phyloP scores from a whole-genome alignment of 2,888 invertebrate genomes.

The Drosophila testacea region DNA sequence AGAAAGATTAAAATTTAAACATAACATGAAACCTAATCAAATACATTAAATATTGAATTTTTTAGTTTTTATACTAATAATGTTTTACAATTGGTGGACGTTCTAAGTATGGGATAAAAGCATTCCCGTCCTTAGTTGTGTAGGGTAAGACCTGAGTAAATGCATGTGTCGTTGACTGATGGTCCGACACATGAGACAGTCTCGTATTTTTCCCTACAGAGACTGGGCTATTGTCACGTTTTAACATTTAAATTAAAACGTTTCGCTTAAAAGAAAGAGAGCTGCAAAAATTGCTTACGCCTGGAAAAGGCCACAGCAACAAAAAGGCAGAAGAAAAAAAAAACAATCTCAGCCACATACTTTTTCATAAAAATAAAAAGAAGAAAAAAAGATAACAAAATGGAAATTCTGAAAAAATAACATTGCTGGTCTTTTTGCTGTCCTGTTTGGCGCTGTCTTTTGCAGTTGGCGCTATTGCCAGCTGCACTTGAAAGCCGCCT shows the following conservation, averaged over 20 bases:
- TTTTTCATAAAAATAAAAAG: constrained; percentile 43
- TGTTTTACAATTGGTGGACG: not conserved
- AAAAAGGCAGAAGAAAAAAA: not conserved
- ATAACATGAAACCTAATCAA: too few relatives aligned
- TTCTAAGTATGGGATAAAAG: not conserved
- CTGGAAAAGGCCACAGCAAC: constrained; percentile 38
- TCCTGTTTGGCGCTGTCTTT: constrained; percentile 68
- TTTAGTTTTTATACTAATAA: too few relatives aligned
- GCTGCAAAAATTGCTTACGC: constrained; percentile 65
- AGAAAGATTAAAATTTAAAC: not conserved
- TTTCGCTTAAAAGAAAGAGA: constrained; percentile 70
- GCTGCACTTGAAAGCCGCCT: constrained; percentile 76
- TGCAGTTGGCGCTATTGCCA: constrained; percentile 64
- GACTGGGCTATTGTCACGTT: constrained; percentile 72
- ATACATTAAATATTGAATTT: not conserved
- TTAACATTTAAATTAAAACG: constrained; percentile 81
- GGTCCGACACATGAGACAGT: constrained; percentile 51
- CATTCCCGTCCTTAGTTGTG: not conserved
- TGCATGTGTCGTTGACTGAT: constrained; percentile 62
- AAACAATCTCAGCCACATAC: constrained; percentile 67
- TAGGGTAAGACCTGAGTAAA: constrained; percentile 18
- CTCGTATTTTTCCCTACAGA: constrained; percentile 47
- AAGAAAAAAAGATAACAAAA: constrained; percentile 4
- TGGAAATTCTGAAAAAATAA: constrained; percentile 17
- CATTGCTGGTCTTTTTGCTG: constrained; percentile 50